Percentiles rank a stretch among this genome's conserved stretches.
Conservation (phyloP, 2,888 invertebrate genomes). For the Caenorhabditis parvicauda region DNA sequence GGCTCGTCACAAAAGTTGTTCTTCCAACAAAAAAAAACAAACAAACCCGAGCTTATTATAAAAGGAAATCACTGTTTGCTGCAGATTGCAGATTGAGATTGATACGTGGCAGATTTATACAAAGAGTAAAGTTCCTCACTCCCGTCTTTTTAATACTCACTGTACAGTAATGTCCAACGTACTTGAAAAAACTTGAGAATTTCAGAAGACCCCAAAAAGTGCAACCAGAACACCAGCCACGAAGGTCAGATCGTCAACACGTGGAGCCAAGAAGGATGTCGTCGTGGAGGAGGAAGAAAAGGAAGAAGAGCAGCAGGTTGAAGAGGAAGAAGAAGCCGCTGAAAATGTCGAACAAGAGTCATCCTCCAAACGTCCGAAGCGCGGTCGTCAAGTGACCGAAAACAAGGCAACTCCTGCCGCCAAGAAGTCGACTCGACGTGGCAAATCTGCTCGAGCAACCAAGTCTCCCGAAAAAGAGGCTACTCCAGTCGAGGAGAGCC, state of each 20-base stretch:
- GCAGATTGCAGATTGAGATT: too few relatives aligned
- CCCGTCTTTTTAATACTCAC: too few relatives aligned
- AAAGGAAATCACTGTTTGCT: too few relatives aligned
- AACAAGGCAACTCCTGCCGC: background rate
- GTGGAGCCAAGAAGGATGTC: background rate
- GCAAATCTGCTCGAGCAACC: constrained; percentile 10
- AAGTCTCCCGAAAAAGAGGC: constrained; percentile 1
- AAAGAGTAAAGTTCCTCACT: too few relatives aligned
- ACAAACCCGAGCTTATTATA: too few relatives aligned
- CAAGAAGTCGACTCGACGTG: background rate
- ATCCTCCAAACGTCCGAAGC: background rate
- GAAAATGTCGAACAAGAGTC: constrained; percentile 10
- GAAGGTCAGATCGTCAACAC: background rate
- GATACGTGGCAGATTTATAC: too few relatives aligned
- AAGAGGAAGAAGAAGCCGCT: constrained; percentile 9
- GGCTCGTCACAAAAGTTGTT: too few relatives aligned
- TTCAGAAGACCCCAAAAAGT: too few relatives aligned
- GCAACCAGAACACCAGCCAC: background rate
- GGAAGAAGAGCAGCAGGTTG: constrained; percentile 6
- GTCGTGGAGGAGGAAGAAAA: constrained; percentile 3
- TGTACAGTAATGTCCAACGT: too few relatives aligned
- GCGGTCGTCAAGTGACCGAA: background rate
- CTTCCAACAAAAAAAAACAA: too few relatives aligned
- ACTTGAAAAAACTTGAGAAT: too few relatives aligned
- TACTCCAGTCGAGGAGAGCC: background rate